Evolutionary conservation across 2,113 vertebrate genomes (phyloP).

Genomic region (Grammomys surdaster): DNA sequence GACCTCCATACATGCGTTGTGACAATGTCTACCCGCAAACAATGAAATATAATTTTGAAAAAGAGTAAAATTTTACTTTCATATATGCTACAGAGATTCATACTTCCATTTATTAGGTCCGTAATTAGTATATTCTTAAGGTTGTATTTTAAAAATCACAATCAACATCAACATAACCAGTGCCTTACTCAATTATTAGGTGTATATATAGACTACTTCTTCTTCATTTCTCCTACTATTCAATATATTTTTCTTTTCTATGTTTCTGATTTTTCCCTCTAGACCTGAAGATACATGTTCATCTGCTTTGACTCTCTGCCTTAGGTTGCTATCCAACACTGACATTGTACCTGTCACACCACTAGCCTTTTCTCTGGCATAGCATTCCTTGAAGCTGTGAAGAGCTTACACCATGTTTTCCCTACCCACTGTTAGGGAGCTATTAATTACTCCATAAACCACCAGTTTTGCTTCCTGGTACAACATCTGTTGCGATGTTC

Average conservation of each 20-base stretch:
- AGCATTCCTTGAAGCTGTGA: neutral
- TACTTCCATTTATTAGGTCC: neutral
- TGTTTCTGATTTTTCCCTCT: neutral
- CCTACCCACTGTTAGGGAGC: neutral
- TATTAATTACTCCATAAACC: neutral
- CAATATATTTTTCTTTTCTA: neutral
- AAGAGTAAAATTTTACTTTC: neutral
- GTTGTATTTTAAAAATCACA: neutral
- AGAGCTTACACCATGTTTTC: neutral
- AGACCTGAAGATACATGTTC: neutral
- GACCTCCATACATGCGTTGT: neutral
- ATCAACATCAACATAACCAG: neutral
- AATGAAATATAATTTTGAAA: neutral
- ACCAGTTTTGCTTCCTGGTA: constrained; percentile 30
- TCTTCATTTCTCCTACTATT: neutral
- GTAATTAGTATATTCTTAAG: neutral
- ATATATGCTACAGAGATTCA: neutral
- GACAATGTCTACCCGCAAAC: too few relatives aligned
- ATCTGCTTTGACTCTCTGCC: neutral
- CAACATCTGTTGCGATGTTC: neutral
- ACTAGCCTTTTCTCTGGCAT: neutral
- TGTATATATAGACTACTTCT: neutral
- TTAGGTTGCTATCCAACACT: neutral
- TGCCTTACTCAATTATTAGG: neutral
- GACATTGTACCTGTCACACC: neutral